Evolutionary conservation across 2,888 invertebrate species (phyloP).

Genomic region (Drosophila ezoana): DNA sequence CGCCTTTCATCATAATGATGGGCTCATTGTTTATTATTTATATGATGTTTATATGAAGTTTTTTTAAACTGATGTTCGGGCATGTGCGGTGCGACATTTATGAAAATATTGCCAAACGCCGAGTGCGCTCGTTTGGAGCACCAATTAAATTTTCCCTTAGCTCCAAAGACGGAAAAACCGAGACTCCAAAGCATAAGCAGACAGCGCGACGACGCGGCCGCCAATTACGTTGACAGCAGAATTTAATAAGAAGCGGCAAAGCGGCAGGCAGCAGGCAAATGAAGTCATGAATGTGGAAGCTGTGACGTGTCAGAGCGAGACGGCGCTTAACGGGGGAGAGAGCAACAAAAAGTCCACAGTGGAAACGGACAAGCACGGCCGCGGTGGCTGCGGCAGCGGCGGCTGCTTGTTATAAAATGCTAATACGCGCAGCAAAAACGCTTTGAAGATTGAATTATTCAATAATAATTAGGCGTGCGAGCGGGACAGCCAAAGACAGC

Average conservation of each 20-base stretch:
- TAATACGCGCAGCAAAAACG: constrained; percentile 80
- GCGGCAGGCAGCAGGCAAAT: constrained; percentile 54
- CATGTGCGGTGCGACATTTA: constrained; percentile 49
- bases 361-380: constrained; percentile 62
- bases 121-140: constrained; percentile 57
- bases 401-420: constrained; percentile 80
- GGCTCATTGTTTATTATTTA: constrained; percentile 75
- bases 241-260: constrained; percentile 71
- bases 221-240: constrained; percentile 78
- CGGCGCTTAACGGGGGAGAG: constrained; percentile 30
- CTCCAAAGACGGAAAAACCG: constrained; percentile 36
- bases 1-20: constrained; percentile 72
- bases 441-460: constrained; percentile 81
- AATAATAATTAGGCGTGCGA: constrained; percentile 80
- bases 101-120: constrained; percentile 68
- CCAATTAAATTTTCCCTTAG: constrained; percentile 70
- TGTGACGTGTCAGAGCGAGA: constrained; percentile 69
- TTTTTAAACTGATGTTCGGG: constrained; percentile 30
- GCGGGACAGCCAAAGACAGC: constrained; percentile 40
- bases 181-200: constrained; percentile 46
- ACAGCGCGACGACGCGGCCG: constrained; percentile 67
- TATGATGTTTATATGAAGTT: constrained; percentile 7
- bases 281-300: constrained; percentile 74
- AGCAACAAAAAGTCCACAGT: constrained; percentile 48
- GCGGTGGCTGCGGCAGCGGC: constrained; percentile 36